A percentile compares a stretch with the other conserved stretches of the same genome.
Evolutionary conservation across 92 coral and sea anemone genomes (phyloP).

Genomic region (Palythoa grandiflora): DNA sequence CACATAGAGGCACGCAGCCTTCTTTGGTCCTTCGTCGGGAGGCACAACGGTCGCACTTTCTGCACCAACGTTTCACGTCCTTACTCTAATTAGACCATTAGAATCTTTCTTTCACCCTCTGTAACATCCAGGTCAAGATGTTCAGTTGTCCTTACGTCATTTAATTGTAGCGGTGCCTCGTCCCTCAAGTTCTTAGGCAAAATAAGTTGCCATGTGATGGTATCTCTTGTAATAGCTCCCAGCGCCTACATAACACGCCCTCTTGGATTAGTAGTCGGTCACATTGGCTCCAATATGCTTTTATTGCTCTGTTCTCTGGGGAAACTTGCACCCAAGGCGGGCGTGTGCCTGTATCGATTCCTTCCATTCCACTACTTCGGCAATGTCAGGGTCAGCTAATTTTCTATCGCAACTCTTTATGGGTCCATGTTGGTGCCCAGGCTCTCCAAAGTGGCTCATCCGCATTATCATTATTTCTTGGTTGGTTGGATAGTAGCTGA

Average conservation of each 20-base stretch:
- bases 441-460: neutral
- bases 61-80: no score
- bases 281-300: constrained; percentile 43
- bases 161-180: constrained; percentile 22
- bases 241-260: constrained; percentile 33
- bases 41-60: no score
- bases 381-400: constrained; percentile 6
- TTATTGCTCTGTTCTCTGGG: neutral
- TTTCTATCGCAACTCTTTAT: neutral
- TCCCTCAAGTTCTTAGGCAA: constrained; percentile 6
- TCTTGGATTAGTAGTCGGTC: neutral
- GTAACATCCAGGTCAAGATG: constrained; percentile 45
- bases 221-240: constrained; percentile 41
- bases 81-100: no score
- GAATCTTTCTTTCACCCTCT: neutral
- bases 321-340: constrained; percentile 37
- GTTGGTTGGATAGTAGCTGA: no score
- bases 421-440: neutral
- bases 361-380: constrained; percentile 20
- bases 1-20: no score
- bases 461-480: neutral
- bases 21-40: no score
- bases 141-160: constrained; percentile 46
- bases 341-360: neutral
- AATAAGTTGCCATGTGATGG: constrained; percentile 35